A percentile compares a stretch with the other conserved stretches of the same genome.
These are phyloP conservation scores for Drosophila nigrodunni DNA, from an alignment of 1,140 invertebrate genomes.

Conservation along the genomic window DNA sequence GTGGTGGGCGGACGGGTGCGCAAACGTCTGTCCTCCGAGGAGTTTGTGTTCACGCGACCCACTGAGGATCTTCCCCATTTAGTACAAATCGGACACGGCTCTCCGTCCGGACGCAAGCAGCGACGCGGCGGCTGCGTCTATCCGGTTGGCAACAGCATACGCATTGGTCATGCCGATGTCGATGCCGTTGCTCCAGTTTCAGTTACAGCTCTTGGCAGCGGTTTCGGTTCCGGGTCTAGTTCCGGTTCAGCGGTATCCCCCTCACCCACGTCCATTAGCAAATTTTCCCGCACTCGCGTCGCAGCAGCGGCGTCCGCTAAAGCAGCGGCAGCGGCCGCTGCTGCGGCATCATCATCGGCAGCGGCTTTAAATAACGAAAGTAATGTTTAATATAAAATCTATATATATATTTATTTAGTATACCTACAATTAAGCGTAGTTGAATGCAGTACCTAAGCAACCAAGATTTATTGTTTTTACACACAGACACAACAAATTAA, in stretches of 20 bases:
- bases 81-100: conserved; percentile 68
- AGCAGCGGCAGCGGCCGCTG: conserved; percentile 26
- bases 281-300: conserved; percentile 68
- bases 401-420: conserved; percentile 38
- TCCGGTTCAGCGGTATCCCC: neutral
- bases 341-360: conserved; percentile 14
- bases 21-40: conserved; percentile 80
- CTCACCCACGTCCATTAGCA: conserved; percentile 73
- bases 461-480: conserved; percentile 28
- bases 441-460: conserved; percentile 73
- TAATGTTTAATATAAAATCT: conserved; percentile 71
- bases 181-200: conserved; percentile 48
- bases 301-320: conserved; percentile 38
- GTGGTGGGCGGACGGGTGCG: conserved; percentile 69
- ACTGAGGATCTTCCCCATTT: conserved; percentile 70
- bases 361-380: conserved; percentile 67
- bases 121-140: conserved; percentile 69
- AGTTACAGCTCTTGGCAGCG: neutral
- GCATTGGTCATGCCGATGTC: conserved; percentile 36
- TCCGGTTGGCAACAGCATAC: conserved; percentile 66
- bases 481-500: conserved; percentile 19
- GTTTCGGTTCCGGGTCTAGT: too few relatives aligned
- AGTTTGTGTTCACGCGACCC: conserved; percentile 71
- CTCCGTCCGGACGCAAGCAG: conserved; percentile 54
- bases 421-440: conserved; percentile 52